Conservation (phyloP, 1,140 invertebrate genomes). For the Aplysia californica region DNA sequence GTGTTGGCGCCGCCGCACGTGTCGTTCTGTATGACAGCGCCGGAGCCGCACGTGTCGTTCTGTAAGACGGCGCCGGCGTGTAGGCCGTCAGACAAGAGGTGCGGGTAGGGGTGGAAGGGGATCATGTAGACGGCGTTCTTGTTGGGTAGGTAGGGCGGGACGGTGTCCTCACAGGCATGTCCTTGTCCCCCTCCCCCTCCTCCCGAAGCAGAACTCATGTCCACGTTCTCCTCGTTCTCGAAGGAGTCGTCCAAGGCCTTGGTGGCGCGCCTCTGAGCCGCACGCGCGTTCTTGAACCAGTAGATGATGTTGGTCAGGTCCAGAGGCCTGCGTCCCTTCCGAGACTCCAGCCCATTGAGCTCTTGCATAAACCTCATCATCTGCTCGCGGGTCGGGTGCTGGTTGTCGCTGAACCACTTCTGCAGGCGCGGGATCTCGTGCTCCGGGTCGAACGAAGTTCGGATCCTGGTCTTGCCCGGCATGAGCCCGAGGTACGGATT, state of each 20-base stretch:
- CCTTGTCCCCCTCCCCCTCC: not conserved
- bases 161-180: not conserved
- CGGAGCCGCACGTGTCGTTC: slow-evolving; percentile 1
- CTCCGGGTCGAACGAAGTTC: slow-evolving; percentile 92
- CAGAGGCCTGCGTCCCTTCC: slow-evolving; percentile 87
- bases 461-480: slow-evolving; percentile 61
- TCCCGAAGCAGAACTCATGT: slow-evolving; percentile 18
- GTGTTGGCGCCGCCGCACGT: not conserved
- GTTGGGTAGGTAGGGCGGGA: slow-evolving; percentile 52
- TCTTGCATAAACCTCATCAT: slow-evolving; percentile 96
- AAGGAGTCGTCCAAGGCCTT: slow-evolving; percentile 52
- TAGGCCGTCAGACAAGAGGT: not conserved
- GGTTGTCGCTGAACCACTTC: slow-evolving; percentile 94
- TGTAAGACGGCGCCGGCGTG: not conserved
- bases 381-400: slow-evolving; percentile 84
- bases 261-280: slow-evolving; percentile 85
- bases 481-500: slow-evolving; percentile 32
- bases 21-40: not conserved
- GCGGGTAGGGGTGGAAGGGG: slow-evolving; percentile 45
- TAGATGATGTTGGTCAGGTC: slow-evolving; percentile 98
- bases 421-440: slow-evolving; percentile 94
- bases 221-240: slow-evolving; percentile 53
- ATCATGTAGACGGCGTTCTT: slow-evolving; percentile 61
- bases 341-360: slow-evolving; percentile 90
- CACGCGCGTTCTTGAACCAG: slow-evolving; percentile 98